These are phyloP conservation scores for Cichlasoma orientale DNA, from an alignment of 2,797 vertebrate genomes.

Conservation along the genomic window DNA sequence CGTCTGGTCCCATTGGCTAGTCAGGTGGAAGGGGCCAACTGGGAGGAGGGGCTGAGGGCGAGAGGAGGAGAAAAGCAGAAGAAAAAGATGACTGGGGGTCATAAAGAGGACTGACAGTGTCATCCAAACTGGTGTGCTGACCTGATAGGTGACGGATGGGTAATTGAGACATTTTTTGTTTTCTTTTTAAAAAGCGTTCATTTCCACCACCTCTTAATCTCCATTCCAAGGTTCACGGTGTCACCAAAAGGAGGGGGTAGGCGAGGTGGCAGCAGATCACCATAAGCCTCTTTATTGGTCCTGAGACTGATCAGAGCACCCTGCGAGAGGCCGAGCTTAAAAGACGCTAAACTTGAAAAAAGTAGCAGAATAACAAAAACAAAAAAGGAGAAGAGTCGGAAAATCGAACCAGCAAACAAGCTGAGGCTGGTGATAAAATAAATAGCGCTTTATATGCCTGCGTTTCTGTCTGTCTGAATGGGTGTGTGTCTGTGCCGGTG, in stretches of 20 bases:
- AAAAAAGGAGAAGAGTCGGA: neutral
- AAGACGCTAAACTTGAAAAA: neutral
- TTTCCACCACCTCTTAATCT: neutral
- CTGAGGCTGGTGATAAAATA: neutral
- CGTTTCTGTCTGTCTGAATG: neutral
- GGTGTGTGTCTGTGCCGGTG: constrained; percentile 15
- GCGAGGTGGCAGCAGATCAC: neutral
- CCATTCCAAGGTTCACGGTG: neutral
- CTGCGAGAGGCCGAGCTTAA: neutral
- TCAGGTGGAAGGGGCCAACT: constrained; percentile 66
- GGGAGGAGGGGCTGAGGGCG: constrained; percentile 46
- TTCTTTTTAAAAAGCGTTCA: neutral
- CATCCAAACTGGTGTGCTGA: constrained; percentile 14
- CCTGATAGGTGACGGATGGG: neutral
- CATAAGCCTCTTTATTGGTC: constrained; percentile 5
- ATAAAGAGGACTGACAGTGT: constrained; percentile 27
- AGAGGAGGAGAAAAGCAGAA: constrained; percentile 14
- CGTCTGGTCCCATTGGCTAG: constrained; percentile 68
- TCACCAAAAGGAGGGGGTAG: neutral
- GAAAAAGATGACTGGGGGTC: constrained; percentile 8
- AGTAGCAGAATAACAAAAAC: neutral
- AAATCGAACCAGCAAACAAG: neutral
- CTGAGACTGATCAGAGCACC: constrained; percentile 10
- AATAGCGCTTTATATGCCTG: neutral
- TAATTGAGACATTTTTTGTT: neutral